These are phyloP conservation scores for Microtus montanus DNA, from an alignment of 2,113 vertebrate species.

Conservation along the genomic window DNA sequence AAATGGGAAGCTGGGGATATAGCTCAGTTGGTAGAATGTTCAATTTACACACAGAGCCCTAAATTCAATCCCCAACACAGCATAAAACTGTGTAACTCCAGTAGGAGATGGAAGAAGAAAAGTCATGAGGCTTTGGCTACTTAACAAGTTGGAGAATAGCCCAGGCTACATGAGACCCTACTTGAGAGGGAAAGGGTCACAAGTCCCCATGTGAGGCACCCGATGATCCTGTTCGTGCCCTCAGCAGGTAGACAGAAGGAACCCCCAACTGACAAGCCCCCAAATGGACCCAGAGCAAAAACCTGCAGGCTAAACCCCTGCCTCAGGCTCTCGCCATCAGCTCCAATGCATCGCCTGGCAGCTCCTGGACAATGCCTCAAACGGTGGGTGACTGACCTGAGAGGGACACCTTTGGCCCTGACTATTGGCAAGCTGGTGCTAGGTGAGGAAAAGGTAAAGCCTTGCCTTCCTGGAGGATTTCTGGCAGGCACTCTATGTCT, in stretches of 20 bases:
- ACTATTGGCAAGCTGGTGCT: not conserved
- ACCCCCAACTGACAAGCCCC: not conserved
- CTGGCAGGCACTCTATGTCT: too few relatives aligned
- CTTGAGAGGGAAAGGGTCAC: slow-evolving; percentile 5
- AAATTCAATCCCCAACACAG: not conserved
- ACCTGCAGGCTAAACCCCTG: not conserved
- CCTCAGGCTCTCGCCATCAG: not conserved
- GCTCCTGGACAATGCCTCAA: accelerated
- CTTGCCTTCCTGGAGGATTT: not conserved
- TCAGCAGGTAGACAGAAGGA: too few relatives aligned
- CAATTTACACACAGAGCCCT: not conserved
- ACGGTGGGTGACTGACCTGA: not conserved
- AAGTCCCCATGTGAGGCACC: not conserved
- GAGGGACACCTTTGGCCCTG: not conserved
- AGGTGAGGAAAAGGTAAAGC: not conserved
- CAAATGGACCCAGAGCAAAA: not conserved
- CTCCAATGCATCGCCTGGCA: not conserved
- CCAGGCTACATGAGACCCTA: not conserved
- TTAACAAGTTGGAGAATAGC: not conserved
- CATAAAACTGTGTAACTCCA: not conserved
- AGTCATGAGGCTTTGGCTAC: not conserved
- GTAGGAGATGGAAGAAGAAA: too few relatives aligned
- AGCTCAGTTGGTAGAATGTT: not conserved
- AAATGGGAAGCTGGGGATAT: not conserved
- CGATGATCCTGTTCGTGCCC: not conserved